These are phyloP conservation scores for Carcinoscorpius rotundicauda DNA, from an alignment of 1,140 invertebrate genomes.

Conservation along the genomic window DNA sequence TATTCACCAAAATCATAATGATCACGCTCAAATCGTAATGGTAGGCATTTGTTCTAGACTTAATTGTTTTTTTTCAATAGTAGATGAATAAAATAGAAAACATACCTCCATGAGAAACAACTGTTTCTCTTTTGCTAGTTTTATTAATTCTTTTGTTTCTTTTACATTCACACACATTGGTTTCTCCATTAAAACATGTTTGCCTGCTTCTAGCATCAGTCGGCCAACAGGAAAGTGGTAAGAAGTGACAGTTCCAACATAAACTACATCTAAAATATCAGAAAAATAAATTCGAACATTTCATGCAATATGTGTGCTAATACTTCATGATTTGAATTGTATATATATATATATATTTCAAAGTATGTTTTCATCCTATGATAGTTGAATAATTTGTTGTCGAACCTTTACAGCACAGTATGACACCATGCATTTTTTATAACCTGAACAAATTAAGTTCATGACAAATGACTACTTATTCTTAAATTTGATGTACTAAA, in stretches of 20 bases:
- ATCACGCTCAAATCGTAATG: too few species aligned
- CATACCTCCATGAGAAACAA: conserved; percentile 62
- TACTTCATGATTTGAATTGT: not conserved
- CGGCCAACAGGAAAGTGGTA: conserved; percentile 51
- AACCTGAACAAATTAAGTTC: too few species aligned
- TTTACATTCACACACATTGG: conserved; percentile 58
- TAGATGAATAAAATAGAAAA: conserved; percentile 8
- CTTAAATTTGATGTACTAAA: too few species aligned
- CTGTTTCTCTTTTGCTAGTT: conserved; percentile 36
- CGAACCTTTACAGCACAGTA: too few species aligned
- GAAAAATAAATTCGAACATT: not conserved
- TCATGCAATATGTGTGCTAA: not conserved
- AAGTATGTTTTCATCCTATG: not conserved
- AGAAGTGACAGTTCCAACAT: conserved; percentile 56
- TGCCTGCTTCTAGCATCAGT: conserved; percentile 56
- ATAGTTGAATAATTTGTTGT: too few species aligned
- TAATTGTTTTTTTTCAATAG: not conserved
- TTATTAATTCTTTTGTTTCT: conserved; percentile 28
- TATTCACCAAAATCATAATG: too few species aligned
- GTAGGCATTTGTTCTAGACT: not conserved
- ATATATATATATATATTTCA: too few species aligned
- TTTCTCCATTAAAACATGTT: conserved; percentile 75
- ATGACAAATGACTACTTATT: too few species aligned
- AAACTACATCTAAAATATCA: conserved; percentile 55
- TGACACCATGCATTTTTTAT: too few species aligned